These are phyloP conservation scores for Drosophila demipolita DNA, from an alignment of 2,888 invertebrate genomes.

Conservation along the genomic window DNA sequence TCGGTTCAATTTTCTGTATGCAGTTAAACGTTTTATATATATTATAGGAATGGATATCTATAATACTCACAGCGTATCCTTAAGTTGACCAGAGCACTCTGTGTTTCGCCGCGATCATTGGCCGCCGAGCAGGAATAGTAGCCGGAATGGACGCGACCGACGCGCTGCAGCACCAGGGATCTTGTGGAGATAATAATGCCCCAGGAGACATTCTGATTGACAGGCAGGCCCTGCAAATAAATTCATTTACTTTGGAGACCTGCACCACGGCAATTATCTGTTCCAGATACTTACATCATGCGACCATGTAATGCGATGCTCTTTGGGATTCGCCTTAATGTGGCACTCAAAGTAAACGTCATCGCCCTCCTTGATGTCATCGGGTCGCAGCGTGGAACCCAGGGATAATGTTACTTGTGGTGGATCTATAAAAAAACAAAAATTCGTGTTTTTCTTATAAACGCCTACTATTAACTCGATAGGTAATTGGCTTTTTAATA, in stretches of 20 bases:
- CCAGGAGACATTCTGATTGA: constrained; percentile 92
- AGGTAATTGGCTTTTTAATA: constrained; percentile 56
- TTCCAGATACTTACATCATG: constrained; percentile 87
- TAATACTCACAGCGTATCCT: constrained; percentile 92
- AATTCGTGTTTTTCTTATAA: background rate
- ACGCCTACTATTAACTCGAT: constrained; percentile 37
- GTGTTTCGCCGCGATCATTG: constrained; percentile 93
- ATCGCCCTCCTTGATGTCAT: constrained; percentile 92
- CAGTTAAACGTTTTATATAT: background rate
- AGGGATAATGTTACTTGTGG: constrained; percentile 90
- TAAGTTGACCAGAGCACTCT: constrained; percentile 90
- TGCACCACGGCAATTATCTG: background rate
- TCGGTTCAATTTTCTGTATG: background rate
- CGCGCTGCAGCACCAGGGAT: constrained; percentile 93
- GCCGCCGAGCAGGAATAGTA: constrained; percentile 93
- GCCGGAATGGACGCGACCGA: constrained; percentile 92
- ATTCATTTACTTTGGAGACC: constrained; percentile 3
- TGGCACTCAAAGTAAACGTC: constrained; percentile 93
- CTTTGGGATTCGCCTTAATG: constrained; percentile 91
- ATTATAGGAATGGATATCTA: background rate
- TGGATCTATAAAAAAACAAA: constrained; percentile 86
- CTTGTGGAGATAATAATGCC: constrained; percentile 95
- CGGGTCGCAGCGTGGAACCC: constrained; percentile 90
- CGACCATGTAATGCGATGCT: constrained; percentile 91
- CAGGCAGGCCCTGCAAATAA: constrained; percentile 88